Conservation (phyloP, 2,888 invertebrate genomes). For the Drosophila paracracens region DNA sequence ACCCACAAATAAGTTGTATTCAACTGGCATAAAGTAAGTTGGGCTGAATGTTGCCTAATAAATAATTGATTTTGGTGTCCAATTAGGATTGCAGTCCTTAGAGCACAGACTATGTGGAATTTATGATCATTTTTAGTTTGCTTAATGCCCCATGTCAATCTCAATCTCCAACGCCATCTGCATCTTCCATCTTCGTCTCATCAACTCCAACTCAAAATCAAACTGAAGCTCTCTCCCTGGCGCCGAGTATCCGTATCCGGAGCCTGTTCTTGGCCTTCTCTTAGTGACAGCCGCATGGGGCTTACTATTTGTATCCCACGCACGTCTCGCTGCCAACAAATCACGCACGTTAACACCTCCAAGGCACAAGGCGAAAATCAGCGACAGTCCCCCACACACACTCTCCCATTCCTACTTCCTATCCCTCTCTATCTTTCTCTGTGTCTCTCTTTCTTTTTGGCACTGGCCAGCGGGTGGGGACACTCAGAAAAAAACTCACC, state of each 20-base stretch:
- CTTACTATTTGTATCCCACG: slow-evolving; percentile 53
- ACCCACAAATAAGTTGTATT: slow-evolving; percentile 3
- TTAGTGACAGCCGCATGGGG: slow-evolving; percentile 51
- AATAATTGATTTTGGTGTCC: slow-evolving; percentile 32
- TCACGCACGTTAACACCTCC: slow-evolving; percentile 70
- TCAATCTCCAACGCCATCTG: slow-evolving; percentile 35
- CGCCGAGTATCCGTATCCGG: slow-evolving; percentile 32
- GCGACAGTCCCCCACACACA: slow-evolving; percentile 13
- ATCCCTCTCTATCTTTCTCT: background rate
- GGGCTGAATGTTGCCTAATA: slow-evolving; percentile 26
- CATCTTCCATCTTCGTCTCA: slow-evolving; percentile 29
- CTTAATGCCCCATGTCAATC: slow-evolving; percentile 54
- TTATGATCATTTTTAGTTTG: slow-evolving; percentile 46
- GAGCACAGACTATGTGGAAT: background rate
- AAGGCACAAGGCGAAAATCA: slow-evolving; percentile 61
- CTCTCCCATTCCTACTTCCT: background rate
- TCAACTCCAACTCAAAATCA: background rate
- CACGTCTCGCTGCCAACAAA: slow-evolving; percentile 61
- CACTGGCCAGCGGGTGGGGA: slow-evolving; percentile 33
- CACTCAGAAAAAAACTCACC: background rate
- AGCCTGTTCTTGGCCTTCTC: slow-evolving; percentile 33
- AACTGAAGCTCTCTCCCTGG: slow-evolving; percentile 7
- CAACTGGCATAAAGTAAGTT: background rate
- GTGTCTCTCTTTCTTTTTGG: slow-evolving; percentile 12
- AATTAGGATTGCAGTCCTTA: slow-evolving; percentile 4